Base-by-base conservation (phyloP, 2,888 invertebrate species). In the Athetis lepigone region DNA sequence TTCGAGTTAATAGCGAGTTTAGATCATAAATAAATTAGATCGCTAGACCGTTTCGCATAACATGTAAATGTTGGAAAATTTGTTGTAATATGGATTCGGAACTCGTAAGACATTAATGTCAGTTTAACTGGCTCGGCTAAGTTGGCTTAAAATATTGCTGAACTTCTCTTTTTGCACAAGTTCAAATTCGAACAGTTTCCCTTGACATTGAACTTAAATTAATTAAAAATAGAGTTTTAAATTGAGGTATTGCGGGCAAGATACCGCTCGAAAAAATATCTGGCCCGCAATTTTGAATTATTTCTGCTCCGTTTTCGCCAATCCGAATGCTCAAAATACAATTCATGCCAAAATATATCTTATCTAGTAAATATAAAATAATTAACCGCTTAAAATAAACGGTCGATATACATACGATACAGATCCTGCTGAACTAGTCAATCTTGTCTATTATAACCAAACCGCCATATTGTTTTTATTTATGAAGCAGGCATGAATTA, bases 1-100 rank as follows among this genome's bases (percentile, higher is more conserved):
- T 36, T 13, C 13, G n/a, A n/a, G 36, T 36, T 33, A 33, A 9
- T 33, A 33, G 33, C 33, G 33, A 13, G 13, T 39, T 39, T 27
- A 11, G 11, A 29, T n/a, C n/a, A n/a, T 33, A 36, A 47, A 67
- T 56, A 3, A 67, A 36, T 56, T 64, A 64, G 64, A 67, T 46
- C 25, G 67, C 67, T 64, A 64, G 67, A 64, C 18, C 11, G 33
- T 27, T 33, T 39, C 39, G 36, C 42, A 21, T 9, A 42, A 23
- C 11, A 63, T 51, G 8, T 29, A 11, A 36, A 5, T 36, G 23
- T 40, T 54, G 11, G 33, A 27, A 25, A 67, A 27, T 21, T 39
- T 45, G n/a, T 46, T 46, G 56, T 4, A 23, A 37, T 37, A 33
- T 0, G 37, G 39, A 45, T 56, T 67, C 18, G 33, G 46, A 46